Percentiles rank a stretch among this genome's conserved stretches.
phyloP scores from a whole-genome alignment of 2,888 invertebrate species.

The Drosophila falleni region DNA sequence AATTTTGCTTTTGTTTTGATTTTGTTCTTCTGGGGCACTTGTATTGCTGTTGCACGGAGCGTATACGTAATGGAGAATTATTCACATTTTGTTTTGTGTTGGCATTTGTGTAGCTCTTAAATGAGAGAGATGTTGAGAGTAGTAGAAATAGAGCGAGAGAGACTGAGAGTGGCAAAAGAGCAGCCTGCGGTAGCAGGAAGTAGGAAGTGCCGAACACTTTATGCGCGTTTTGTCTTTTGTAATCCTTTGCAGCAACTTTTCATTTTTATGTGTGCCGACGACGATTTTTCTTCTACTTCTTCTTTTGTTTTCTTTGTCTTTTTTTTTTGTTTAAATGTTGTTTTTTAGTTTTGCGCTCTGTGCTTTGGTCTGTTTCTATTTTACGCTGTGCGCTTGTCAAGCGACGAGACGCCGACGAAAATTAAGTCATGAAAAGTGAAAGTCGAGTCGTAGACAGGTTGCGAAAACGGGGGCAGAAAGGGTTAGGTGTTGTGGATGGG shows the following conservation, averaged over 20 bases:
- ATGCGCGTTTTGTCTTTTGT: conserved; percentile 54
- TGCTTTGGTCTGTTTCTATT: conserved; percentile 47
- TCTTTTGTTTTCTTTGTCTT: conserved; percentile 9
- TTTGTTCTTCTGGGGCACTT: conserved; percentile 17
- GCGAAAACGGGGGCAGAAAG: conserved; percentile 2
- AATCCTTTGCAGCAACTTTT: conserved; percentile 57
- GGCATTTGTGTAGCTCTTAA: conserved; percentile 33
- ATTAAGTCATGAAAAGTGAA: conserved; percentile 67
- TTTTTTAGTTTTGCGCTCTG: conserved; percentile 26
- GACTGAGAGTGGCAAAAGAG: conserved; percentile 14
- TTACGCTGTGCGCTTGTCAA: conserved; percentile 50
- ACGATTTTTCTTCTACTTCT: conserved; percentile 26
- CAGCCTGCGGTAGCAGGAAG: not conserved
- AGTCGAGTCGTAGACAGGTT: conserved; percentile 46
- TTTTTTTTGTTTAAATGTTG: conserved; percentile 8
- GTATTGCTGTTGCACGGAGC: conserved; percentile 11
- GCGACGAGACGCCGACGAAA: conserved; percentile 49
- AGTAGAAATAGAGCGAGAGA: not conserved
- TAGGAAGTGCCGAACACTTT: conserved; percentile 44
- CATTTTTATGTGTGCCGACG: conserved; percentile 57
- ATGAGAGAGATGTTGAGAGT: conserved; percentile 2
- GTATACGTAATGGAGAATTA: conserved; percentile 53
- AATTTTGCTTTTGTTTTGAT: conserved; percentile 47
- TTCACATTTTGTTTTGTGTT: conserved; percentile 53
- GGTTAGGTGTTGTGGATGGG: not conserved